Evolutionary conservation across 1,140 invertebrate genomes (phyloP), one percentile per base, ranked within the genome.

Genomic region (Cydia fagiglandana): DNA sequence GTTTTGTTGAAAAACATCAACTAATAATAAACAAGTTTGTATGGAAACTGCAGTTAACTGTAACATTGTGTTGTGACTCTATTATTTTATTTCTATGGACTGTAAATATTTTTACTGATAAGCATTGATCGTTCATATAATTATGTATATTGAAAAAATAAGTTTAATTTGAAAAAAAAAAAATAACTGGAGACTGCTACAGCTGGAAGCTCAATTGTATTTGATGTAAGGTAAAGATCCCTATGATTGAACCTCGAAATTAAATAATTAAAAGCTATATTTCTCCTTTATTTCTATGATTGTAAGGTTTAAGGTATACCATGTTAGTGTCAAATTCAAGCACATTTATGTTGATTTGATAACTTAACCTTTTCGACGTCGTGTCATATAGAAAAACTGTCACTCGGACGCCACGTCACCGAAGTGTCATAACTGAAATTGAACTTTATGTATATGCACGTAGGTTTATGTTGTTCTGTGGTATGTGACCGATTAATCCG

Each of bases 51-150:
- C 56, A 20, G 20, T 24, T 61, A 53, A 53, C n/a, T 64, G 61
- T 64, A 28, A 64, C 17, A 28, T 68, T 34, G 64, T 68, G 64
- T 68, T 68, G 64, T 68, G 64, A 73, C 12, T 73, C 10, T 73
- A 73, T 47, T 47, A 24, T 73, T 38, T 20, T 73, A n/a, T 41
- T 34, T 34, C 2, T 30, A 73, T 73, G 70, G 45, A 73, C 34
- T 73, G 45, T 64, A 73, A 73, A 73, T 47, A 47, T 47, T 47
- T 45, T 45, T 53, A 73, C 30, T 50, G 15, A 47, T 24, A 45
- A 47, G 17, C 73, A 20, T 73, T 47, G 9, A 73, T 47, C 41
- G 12, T 34, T 73, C 12, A 53, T 41, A 47, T 73, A 73, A 24
- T 24, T 24, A 24, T 38, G 17, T 38, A 53, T 53, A 53, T 53